Evolutionary conservation across 2,113 vertebrate species (phyloP).

Genomic region (Leiothrix lutea): DNA sequence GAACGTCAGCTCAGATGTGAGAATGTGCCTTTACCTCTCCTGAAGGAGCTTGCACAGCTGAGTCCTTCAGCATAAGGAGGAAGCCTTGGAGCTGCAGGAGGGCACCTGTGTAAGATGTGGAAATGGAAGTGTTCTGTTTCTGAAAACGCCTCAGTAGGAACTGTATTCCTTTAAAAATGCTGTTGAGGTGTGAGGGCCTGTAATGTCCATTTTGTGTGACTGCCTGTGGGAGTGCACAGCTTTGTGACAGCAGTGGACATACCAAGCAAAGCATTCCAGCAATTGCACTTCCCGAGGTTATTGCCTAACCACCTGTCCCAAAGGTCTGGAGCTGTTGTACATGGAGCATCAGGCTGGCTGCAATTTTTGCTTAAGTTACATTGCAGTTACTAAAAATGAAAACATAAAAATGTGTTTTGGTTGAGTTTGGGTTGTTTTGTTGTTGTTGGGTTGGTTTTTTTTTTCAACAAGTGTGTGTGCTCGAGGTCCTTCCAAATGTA

Average conservation of each 20-base stretch:
- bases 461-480: background rate
- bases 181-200: background rate
- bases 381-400: background rate
- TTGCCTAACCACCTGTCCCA: background rate
- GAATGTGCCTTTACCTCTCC: background rate
- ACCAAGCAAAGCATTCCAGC: background rate
- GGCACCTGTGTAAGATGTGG: background rate
- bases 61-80: accelerated
- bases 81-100: background rate
- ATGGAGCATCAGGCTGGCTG: background rate
- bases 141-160: background rate
- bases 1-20: background rate
- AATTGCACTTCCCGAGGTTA: accelerated
- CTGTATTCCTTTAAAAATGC: background rate
- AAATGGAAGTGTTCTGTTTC: background rate
- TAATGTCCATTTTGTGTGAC: background rate
- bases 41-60: background rate
- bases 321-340: background rate
- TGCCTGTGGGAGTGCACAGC: background rate
- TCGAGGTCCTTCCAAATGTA: background rate
- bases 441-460: no score
- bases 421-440: background rate
- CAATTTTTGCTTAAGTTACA: background rate
- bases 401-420: background rate
- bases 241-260: background rate